Percentiles rank a stretch among this genome's conserved stretches.
These are phyloP conservation scores for Aldabrachelys gigantea DNA, from an alignment of 2,113 vertebrate genomes.

Conservation along the genomic window DNA sequence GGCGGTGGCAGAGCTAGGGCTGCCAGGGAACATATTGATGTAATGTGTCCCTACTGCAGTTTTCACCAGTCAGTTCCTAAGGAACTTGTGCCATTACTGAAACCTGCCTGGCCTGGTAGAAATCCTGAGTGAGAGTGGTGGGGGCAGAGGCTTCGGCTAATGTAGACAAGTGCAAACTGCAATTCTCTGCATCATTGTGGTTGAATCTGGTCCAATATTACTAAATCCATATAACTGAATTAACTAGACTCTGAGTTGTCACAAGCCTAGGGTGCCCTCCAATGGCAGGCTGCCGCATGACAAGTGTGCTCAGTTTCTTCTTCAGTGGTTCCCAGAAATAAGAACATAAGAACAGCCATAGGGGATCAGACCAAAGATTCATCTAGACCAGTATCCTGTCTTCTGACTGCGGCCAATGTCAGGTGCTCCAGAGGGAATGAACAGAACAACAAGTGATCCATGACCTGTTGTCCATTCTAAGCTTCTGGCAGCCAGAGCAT, in stretches of 20 bases:
- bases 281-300: background rate
- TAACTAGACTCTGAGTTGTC: background rate
- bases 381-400: background rate
- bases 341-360: background rate
- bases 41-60: background rate
- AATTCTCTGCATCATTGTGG: background rate
- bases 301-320: background rate
- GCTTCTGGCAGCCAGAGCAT: background rate
- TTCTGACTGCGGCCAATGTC: background rate
- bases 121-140: rapidly evolving
- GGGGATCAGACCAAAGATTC: background rate
- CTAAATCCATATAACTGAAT: background rate
- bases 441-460: background rate
- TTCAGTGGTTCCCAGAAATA: background rate
- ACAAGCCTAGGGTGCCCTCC: background rate
- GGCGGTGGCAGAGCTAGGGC: background rate
- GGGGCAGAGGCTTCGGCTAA: background rate
- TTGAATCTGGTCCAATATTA: background rate
- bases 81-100: background rate
- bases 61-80: background rate
- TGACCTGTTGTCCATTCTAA: background rate
- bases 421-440: background rate
- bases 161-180: background rate
- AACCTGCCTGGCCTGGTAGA: rapidly evolving
- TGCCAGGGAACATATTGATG: background rate